Base-by-base conservation (phyloP, 1,140 invertebrate genomes). In the Lordiphosa collinella region DNA sequence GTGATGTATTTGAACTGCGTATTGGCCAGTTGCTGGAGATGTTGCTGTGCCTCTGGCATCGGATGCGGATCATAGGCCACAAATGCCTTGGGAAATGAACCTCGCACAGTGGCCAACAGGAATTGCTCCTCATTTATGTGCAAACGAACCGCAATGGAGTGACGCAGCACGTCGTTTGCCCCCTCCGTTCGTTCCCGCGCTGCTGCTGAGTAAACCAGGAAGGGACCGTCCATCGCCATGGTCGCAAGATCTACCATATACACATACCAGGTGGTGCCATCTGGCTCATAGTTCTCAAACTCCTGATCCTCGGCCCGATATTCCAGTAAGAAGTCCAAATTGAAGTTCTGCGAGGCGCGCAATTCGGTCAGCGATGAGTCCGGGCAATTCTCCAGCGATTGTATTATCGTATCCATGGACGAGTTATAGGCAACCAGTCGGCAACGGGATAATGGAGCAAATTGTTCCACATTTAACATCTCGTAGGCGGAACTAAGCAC, bases 351-450 rank as follows among this genome's bases (percentile, higher is more conserved):
- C 0, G 54, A 38, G 13, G 64, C 59, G 12, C 66, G 52, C 40
- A 82, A 53, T 5, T 84, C 79, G 32, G 90, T 90, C 11, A 88
- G 18, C 7, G 88, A 89, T 60, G 93, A 90, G 54, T 92, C 90
- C 9, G 92, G 92, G 38, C 90, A 87, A 3, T 85, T 91, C 54
- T 95, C 93, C 71, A 94, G 94, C 38, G 93, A 95, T 53, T 91
- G 91, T 62, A 95, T 92, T n/a, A 96, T 92, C 2, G 91, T 90
- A 54, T 94, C 93, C 56, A 91, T 90, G 12, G 90, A 88, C 25
- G 92, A 91, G 79, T 95, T 92, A 75, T 94, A 96, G 52, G 90
- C 92, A 2, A 96, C 94, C 12, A 96, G 89, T 2, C 95, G 92
- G 73, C 94, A 95, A 53, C 93, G 92, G 31, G 93, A 91, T 1